Evolutionary conservation across 2,797 vertebrate genomes (phyloP).

Genomic region (Petrocephalus schoutedeni): DNA sequence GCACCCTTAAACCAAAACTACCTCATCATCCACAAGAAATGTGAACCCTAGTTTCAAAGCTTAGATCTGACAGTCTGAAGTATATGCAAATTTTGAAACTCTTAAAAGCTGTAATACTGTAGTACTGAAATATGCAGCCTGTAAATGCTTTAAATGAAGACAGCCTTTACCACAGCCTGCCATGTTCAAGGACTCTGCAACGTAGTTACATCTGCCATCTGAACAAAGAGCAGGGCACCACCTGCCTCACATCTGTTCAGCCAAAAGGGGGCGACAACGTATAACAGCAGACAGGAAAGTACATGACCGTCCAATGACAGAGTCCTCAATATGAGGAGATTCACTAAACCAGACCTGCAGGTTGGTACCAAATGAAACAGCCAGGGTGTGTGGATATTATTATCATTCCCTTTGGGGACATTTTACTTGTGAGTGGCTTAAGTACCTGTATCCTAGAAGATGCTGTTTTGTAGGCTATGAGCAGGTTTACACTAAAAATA

Average conservation of each 20-base stretch:
- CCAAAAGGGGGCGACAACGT: background rate
- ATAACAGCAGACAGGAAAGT: background rate
- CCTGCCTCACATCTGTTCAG: background rate
- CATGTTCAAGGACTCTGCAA: background rate
- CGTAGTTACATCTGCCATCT: background rate
- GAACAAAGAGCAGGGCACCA: background rate
- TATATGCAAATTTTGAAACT: background rate
- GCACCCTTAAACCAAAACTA: background rate
- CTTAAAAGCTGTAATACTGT: background rate
- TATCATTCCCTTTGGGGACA: background rate
- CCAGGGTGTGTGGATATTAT: background rate
- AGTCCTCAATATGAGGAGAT: background rate
- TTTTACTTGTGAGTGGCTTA: background rate
- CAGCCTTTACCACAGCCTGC: background rate
- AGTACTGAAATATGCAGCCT: background rate
- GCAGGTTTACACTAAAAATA: background rate
- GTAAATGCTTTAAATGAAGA: background rate
- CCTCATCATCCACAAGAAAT: background rate
- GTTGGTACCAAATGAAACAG: background rate
- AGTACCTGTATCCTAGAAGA: background rate
- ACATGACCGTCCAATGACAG: background rate
- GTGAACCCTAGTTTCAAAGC: background rate
- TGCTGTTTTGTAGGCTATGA: background rate
- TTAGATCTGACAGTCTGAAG: background rate
- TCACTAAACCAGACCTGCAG: background rate